These are phyloP conservation scores for Mycetomoellerius zeteki DNA, from an alignment of 1,140 invertebrate genomes.

Conservation along the genomic window DNA sequence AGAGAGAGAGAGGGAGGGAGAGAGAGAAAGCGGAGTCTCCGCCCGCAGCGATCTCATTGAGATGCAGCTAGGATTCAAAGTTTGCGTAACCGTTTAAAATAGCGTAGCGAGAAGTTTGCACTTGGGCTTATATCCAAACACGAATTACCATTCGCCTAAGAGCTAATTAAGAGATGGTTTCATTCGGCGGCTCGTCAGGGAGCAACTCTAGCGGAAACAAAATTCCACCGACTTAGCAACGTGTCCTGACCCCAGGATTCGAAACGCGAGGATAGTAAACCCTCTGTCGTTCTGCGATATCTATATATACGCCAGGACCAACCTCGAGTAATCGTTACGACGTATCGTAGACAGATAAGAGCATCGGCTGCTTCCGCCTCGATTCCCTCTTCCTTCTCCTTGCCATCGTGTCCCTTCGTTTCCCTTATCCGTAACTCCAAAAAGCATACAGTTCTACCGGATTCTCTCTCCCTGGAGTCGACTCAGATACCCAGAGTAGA, in stretches of 20 bases:
- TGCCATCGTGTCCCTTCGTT: constrained; percentile 44
- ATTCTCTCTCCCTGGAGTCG: constrained; percentile 76
- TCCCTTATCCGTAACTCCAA: constrained; percentile 67
- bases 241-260: constrained; percentile 65
- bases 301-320: constrained; percentile 58
- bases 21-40: neutral
- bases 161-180: constrained; percentile 73
- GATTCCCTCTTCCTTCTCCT: constrained; percentile 64
- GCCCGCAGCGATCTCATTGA: constrained; percentile 53
- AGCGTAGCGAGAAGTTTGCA: constrained; percentile 69
- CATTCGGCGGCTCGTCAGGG: constrained; percentile 46
- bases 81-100: constrained; percentile 74
- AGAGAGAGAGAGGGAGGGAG: neutral
- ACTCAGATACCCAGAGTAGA: constrained; percentile 79
- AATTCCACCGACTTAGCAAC: constrained; percentile 65
- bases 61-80: constrained; percentile 66
- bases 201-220: constrained; percentile 56
- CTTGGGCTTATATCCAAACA: constrained; percentile 69
- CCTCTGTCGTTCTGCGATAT: constrained; percentile 44
- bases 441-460: constrained; percentile 78
- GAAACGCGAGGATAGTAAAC: constrained; percentile 48
- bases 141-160: constrained; percentile 77
- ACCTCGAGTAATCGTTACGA: constrained; percentile 82
- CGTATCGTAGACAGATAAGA: constrained; percentile 82
- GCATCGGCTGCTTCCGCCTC: constrained; percentile 71